Conservation (phyloP, 2,797 vertebrate species). For the Poeciliopsis gracilis region DNA sequence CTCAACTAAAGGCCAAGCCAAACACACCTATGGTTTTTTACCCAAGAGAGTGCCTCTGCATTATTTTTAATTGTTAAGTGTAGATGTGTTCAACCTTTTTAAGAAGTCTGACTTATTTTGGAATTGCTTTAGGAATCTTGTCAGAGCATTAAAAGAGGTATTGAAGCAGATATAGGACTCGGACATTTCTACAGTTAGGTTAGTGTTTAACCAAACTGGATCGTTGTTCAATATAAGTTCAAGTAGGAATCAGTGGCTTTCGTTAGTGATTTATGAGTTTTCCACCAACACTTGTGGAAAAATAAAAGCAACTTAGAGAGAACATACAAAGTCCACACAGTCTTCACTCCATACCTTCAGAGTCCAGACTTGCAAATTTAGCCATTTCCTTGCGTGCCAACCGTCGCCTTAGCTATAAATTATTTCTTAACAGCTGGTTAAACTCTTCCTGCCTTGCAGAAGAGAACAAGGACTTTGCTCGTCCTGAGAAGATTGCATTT, state of each 20-base stretch:
- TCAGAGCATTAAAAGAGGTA: background rate
- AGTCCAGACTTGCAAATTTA: constrained; percentile 20
- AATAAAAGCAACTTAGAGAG: constrained; percentile 14
- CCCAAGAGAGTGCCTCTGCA: background rate
- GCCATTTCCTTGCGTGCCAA: constrained; percentile 1
- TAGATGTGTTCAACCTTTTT: constrained; percentile 1
- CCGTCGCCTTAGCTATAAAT: constrained; percentile 20
- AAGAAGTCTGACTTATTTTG: background rate
- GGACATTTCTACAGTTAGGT: too few species aligned
- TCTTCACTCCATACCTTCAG: constrained; percentile 14
- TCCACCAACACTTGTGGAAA: background rate
- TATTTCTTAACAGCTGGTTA: constrained; percentile 23
- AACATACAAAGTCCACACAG: constrained; percentile 18
- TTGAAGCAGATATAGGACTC: background rate
- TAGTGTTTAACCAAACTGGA: background rate
- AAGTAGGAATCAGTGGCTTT: background rate
- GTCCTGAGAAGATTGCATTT: constrained; percentile 1
- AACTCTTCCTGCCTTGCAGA: constrained; percentile 9
- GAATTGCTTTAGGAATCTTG: background rate
- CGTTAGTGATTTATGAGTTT: background rate
- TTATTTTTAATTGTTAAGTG: background rate
- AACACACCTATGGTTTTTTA: constrained; percentile 7
- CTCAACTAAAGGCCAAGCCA: constrained; percentile 2
- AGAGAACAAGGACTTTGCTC: background rate
- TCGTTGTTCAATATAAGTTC: background rate